Conservation (phyloP, 2,797 vertebrate genomes). For the Percopsis omiscomaycus region DNA sequence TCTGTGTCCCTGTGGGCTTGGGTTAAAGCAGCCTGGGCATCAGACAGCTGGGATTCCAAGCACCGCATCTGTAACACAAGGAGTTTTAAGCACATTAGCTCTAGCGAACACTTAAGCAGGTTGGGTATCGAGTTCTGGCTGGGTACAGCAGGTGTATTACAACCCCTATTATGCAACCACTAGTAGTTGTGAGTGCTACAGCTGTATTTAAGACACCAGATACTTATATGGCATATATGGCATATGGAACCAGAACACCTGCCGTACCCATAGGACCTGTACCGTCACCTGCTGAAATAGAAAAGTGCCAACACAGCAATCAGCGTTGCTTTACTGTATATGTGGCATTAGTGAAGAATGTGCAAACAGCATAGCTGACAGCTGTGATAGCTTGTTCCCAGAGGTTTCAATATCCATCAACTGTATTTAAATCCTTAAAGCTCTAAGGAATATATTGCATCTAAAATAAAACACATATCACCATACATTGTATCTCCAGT, state of each 20-base stretch:
- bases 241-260: conserved; percentile 21
- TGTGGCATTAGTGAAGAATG: neutral
- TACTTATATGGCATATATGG: neutral
- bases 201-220: conserved; percentile 11
- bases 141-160: conserved; percentile 37
- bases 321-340: conserved; percentile 38
- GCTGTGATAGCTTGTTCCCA: neutral
- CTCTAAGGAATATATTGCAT: too few species aligned
- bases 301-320: conserved; percentile 17
- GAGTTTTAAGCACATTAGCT: conserved; percentile 33
- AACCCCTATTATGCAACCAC: conserved; percentile 14
- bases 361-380: neutral
- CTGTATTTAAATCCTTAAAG: too few species aligned
- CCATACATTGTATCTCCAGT: too few species aligned
- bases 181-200: conserved; percentile 9
- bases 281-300: conserved; percentile 40
- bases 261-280: conserved; percentile 25
- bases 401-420: neutral
- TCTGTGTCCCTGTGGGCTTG: conserved; percentile 83
- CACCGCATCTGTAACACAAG: conserved; percentile 54
- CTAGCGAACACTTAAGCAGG: neutral
- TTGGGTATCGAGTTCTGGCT: conserved; percentile 23
- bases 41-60: conserved; percentile 79
- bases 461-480: too few species aligned
- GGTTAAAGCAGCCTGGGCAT: conserved; percentile 78